Base-by-base conservation (phyloP, 2,888 invertebrate species). In the Furcula furcula region DNA sequence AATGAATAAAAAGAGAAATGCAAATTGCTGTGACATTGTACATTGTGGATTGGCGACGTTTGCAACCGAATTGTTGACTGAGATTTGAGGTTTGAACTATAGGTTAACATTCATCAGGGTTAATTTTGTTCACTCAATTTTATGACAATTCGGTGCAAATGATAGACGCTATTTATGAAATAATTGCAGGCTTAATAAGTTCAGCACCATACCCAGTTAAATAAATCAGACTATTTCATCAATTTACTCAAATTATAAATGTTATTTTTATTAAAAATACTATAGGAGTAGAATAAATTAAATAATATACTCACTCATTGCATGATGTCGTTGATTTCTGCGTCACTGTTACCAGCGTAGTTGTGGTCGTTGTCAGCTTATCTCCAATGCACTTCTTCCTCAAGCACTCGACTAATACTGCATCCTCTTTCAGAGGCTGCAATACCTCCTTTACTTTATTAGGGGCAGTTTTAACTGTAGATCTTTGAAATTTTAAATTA, bases 251-350 rank as follows among this genome's bases (percentile, higher is more conserved):
- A n/a, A n/a, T n/a, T n/a, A n/a, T n/a, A n/a, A n/a, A n/a, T n/a
- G n/a, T n/a, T n/a, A n/a, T n/a, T n/a, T n/a, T n/a, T n/a, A n/a
- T n/a, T n/a, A n/a, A n/a, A n/a, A n/a, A n/a, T n/a, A n/a, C n/a
- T n/a, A n/a, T n/a, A n/a, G n/a, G n/a, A n/a, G n/a, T n/a, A 25
- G 18, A n/a, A n/a, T 28, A 7, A 25, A 26, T 9, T 19, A 21
- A 34, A 36, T 22, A 44, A 9, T 74, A n/a, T n/a, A 90, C 90
- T 90, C 56, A 90, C 89, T 88, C 89, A 70, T 89, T 89, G 41
- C 88, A 89, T 30, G 78, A 78, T 27, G 87, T 85, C 22, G 76
- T 71, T n/a, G 81, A 75, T 0, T 83, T 87, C 60, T 88, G 89
- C 32, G 81, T 77, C 29, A 88, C 87, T 2, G 87, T 88, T 36